Percentiles rank a stretch among this genome's conserved stretches.
phyloP scores from a whole-genome alignment of 2,888 invertebrate genomes.

The Volucella zonaria region DNA sequence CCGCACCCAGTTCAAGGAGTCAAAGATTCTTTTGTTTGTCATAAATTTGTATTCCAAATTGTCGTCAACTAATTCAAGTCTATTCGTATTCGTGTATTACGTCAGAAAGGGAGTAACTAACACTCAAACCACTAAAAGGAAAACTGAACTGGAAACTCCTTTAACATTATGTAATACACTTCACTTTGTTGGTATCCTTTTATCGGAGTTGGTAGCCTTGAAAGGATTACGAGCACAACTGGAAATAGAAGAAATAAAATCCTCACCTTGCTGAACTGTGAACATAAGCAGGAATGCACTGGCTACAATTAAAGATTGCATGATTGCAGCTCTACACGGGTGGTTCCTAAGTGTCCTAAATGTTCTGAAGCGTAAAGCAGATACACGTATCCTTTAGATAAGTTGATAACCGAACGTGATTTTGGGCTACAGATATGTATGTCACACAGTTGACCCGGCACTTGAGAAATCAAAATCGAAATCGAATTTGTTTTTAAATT shows the following conservation, averaged over 20 bases:
- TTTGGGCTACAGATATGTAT: background rate
- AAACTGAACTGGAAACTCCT: conserved; percentile 2
- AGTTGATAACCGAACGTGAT: conserved; percentile 2
- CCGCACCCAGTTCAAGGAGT: background rate
- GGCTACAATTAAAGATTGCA: conserved; percentile 81
- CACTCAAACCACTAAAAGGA: background rate
- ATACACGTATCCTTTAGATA: conserved; percentile 27
- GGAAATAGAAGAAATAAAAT: conserved; percentile 47
- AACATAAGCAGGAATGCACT: conserved; percentile 81
- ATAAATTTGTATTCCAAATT: background rate
- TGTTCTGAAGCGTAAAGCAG: background rate
- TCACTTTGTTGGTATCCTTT: background rate
- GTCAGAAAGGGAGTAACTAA: conserved; percentile 47
- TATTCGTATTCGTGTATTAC: conserved; percentile 27
- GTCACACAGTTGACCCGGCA: conserved; percentile 53
- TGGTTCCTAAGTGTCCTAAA: conserved; percentile 9
- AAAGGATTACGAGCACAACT: background rate
- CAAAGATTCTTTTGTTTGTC: conserved; percentile 7
- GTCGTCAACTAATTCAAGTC: too few relatives aligned
- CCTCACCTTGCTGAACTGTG: conserved; percentile 83
- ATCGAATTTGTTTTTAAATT: too few relatives aligned
- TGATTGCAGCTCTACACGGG: conserved; percentile 71
- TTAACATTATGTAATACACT: conserved; percentile 60
- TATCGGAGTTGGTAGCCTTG: conserved; percentile 43
- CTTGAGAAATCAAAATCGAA: conserved; percentile 22